Evolutionary conservation across 2,113 vertebrate genomes (phyloP), one percentile per base, ranked within the genome.

Genomic region (Tragelaphus strepsiceros): DNA sequence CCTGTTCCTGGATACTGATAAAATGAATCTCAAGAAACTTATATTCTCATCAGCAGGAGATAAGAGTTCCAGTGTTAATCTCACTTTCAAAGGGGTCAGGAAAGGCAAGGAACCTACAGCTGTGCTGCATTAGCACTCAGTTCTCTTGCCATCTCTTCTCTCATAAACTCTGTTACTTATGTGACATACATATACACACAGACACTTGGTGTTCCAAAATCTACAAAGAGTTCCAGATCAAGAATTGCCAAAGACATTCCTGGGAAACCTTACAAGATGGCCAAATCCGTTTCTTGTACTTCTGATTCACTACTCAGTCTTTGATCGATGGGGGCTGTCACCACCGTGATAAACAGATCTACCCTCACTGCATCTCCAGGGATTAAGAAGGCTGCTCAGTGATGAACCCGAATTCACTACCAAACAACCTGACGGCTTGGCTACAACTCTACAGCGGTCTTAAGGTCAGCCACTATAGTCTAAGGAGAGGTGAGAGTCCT

Each of bases 211-310:
- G 81, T 97, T 98, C 92, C 96, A 91, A 95, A 98, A 96, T 98
- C 96, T 58, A 97, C 95, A 98, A 98, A 97, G 98, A 2, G 87
- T 98, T 98, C 98, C 98, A 98, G 97, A 97, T 98, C 97, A 98
- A 98, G 98, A 98, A 94, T 97, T 98, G 96, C 98, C 98, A 98
- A 97, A 98, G 98, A 98, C 97, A 98, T 98, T 98, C 97, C 95
- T 98, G 98, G 98, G 98, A 99, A 98, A 98, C 97, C 98, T 98
- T 98, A 99, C 93, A 98, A 98, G 98, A 83, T 97, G 82, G 85
- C 87, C 46, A 98, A 88, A 96, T 97, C 96, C 80, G 94, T 98
- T 97, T 97, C 98, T 95, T 98, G 92, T 67, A 88, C 94, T 97
- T 98, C 98, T 98, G 98, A 97, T 19, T 61, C 96, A 97, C 97